Percentiles rank a stretch among this genome's conserved stretches.
Conservation (phyloP, 2,797 vertebrate species). For the Arctocebus calabarensis region DNA sequence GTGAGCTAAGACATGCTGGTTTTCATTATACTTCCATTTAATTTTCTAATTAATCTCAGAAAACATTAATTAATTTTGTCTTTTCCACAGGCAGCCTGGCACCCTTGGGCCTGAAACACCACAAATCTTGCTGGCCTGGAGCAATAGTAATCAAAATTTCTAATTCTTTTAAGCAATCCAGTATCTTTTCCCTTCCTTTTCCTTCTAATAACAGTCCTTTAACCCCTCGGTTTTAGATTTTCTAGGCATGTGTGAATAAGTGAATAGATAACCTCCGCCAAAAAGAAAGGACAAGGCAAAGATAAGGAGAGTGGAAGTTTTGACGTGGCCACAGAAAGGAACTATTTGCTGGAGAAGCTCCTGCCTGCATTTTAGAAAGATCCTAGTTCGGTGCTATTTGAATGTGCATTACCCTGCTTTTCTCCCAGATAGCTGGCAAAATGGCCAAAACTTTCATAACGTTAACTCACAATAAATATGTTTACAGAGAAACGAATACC, state of each 20-base stretch:
- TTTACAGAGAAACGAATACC: background rate
- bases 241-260: background rate
- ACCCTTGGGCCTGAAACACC: constrained; percentile 71
- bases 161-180: constrained; percentile 65
- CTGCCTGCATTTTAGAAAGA: background rate
- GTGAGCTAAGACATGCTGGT: constrained; percentile 67
- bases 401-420: background rate
- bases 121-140: constrained; percentile 64
- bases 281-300: background rate
- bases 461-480: background rate
- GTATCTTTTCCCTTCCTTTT: constrained; percentile 16
- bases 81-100: constrained; percentile 72
- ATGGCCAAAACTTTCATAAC: background rate
- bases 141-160: constrained; percentile 72
- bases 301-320: background rate
- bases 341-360: background rate
- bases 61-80: constrained; percentile 82
- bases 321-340: background rate
- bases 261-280: background rate
- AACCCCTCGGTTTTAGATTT: constrained; percentile 54
- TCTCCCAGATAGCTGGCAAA: background rate
- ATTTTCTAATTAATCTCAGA: constrained; percentile 82
- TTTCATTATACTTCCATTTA: constrained; percentile 80
- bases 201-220: constrained; percentile 36
- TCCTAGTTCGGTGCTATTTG: no score